Evolutionary conservation across 2,888 invertebrate genomes (phyloP).

Genomic region (Pyralis farinalis): DNA sequence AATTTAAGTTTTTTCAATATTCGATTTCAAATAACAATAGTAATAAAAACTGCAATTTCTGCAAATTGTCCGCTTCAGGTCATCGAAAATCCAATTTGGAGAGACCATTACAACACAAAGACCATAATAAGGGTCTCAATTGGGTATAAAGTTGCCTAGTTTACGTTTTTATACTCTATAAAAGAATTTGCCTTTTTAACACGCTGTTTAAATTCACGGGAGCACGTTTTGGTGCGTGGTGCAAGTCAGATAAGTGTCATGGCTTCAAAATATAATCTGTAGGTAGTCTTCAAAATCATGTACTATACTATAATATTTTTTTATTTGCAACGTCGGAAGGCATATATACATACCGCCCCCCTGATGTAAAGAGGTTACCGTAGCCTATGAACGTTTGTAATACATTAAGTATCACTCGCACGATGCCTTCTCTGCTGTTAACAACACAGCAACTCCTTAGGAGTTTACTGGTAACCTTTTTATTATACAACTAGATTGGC

Average conservation of each 20-base stretch:
- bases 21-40: background rate
- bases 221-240: conserved; percentile 6
- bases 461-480: too few species aligned
- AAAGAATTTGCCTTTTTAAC: conserved; percentile 16
- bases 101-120: conserved; percentile 2
- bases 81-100: conserved; percentile 5
- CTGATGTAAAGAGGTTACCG: too few species aligned
- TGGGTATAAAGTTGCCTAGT: conserved; percentile 16
- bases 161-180: conserved; percentile 15
- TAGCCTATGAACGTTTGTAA: too few species aligned
- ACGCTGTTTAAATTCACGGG: conserved; percentile 20
- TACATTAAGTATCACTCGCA: too few species aligned
- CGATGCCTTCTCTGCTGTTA: too few species aligned
- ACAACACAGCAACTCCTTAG: too few species aligned
- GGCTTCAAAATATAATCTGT: background rate
- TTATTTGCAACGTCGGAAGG: too few species aligned
- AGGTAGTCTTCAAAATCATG: too few species aligned
- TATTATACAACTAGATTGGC: too few species aligned
- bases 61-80: background rate
- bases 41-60: conserved; percentile 2
- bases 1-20: too few species aligned
- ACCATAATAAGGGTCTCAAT: conserved; percentile 8
- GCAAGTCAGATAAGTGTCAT: background rate
- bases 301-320: too few species aligned
- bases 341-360: too few species aligned